phyloP scores from a whole-genome alignment of 2,113 vertebrate genomes.

The Lichenostomus cassidix region DNA sequence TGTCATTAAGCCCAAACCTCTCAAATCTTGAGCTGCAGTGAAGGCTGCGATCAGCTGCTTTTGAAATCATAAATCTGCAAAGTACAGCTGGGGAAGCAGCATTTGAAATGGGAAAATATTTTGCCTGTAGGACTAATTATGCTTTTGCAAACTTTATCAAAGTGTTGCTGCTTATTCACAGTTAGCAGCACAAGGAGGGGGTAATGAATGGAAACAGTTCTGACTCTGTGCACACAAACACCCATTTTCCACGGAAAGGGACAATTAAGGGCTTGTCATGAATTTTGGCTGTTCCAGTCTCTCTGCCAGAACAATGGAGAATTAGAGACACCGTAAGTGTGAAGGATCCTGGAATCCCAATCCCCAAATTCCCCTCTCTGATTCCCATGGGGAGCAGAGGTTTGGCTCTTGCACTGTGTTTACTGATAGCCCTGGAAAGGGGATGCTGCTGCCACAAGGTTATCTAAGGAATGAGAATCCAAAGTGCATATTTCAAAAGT shows the following conservation, averaged over 20 bases:
- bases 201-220: conserved; percentile 34
- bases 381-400: fast-evolving
- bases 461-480: fast-evolving
- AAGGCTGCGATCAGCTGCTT: background rate
- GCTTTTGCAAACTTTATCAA: conserved; percentile 67
- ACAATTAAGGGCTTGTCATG: conserved; percentile 51
- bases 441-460: background rate
- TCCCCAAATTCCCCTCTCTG: fast-evolving
- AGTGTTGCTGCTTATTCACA: conserved; percentile 67
- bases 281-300: conserved; percentile 40
- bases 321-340: background rate
- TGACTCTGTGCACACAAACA: conserved; percentile 32
- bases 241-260: conserved; percentile 57
- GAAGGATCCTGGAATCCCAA: background rate
- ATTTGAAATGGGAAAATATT: conserved; percentile 61
- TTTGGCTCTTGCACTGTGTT: fast-evolving
- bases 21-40: background rate
- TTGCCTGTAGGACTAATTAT: conserved; percentile 72
- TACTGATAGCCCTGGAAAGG: fast-evolving
- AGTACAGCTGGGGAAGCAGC: conserved; percentile 67
- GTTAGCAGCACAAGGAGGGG: conserved; percentile 11
- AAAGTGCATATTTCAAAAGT: fast-evolving
- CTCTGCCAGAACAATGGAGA: conserved; percentile 5
- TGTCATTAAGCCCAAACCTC: background rate
- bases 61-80: conserved; percentile 38